Evolutionary conservation across 2,888 invertebrate species (phyloP).

Genomic region (Caenorhabditis imperialis): DNA sequence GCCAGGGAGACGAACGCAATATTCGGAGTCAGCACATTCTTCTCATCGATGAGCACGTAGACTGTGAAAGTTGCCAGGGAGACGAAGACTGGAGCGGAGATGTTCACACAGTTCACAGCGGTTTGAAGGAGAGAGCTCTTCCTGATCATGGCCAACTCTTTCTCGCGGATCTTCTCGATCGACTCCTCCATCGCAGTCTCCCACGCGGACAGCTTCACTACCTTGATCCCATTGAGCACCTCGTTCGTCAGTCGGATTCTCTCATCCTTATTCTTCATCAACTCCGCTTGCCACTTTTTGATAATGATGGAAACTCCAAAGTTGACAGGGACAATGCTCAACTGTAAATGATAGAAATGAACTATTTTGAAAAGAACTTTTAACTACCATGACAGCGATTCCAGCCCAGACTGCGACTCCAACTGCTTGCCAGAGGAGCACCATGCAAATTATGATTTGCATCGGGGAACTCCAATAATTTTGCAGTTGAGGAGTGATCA

Average conservation of each 20-base stretch:
- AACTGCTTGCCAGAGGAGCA: too few relatives aligned
- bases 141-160: slow-evolving; percentile 63
- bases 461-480: slow-evolving; percentile 76
- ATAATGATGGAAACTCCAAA: slow-evolving; percentile 74
- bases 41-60: slow-evolving; percentile 62
- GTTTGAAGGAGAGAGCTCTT: slow-evolving; percentile 67
- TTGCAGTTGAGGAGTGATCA: slow-evolving; percentile 76
- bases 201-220: slow-evolving; percentile 80
- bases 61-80: slow-evolving; percentile 91
- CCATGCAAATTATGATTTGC: slow-evolving; percentile 56
- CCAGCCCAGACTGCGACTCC: too few relatives aligned
- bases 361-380: too few relatives aligned
- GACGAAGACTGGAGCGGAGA: slow-evolving; percentile 85
- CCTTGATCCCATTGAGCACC: slow-evolving; percentile 90
- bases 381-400: too few relatives aligned
- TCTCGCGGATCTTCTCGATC: slow-evolving; percentile 63
- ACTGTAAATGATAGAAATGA: too few relatives aligned
- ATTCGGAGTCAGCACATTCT: slow-evolving; percentile 78
- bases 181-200: slow-evolving; percentile 78
- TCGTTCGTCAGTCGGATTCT: slow-evolving; percentile 81
- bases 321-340: slow-evolving; percentile 85
- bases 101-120: slow-evolving; percentile 69
- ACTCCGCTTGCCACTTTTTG: slow-evolving; percentile 82
- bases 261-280: slow-evolving; percentile 95
- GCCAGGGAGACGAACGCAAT: slow-evolving; percentile 96